Conservation (phyloP, 2,113 vertebrate genomes). For the Ailurus styani region DNA sequence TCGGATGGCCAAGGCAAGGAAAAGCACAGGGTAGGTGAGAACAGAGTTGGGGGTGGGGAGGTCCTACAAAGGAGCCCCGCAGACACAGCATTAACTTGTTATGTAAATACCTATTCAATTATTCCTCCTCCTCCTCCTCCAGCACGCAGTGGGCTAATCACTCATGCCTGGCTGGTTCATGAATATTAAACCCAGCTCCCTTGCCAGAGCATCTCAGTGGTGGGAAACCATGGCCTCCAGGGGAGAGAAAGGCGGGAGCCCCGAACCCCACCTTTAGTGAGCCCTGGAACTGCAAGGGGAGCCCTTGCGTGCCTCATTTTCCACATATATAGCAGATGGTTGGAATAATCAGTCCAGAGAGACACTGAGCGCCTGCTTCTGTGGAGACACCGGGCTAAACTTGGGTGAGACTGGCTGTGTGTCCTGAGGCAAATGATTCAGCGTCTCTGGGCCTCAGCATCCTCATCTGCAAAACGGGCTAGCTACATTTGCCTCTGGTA, state of each 20-base stretch:
- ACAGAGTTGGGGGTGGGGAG: not conserved
- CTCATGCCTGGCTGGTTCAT: conserved; percentile 59
- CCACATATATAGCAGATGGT: accelerated
- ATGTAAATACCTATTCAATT: conserved; percentile 70
- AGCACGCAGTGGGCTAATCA: conserved; percentile 55
- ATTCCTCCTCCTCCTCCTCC: conserved; percentile 41
- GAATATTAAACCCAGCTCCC: conserved; percentile 58
- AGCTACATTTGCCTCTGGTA: too few species aligned
- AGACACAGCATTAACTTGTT: conserved; percentile 58
- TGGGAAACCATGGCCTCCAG: not conserved
- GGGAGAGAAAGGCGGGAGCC: not conserved
- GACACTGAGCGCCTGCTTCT: not conserved
- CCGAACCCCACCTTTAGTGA: not conserved
- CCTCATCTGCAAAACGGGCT: not conserved
- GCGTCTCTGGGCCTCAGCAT: not conserved
- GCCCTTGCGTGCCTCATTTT: accelerated
- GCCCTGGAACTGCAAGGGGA: not conserved
- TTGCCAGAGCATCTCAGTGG: not conserved
- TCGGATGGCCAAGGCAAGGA: not conserved
- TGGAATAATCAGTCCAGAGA: not conserved
- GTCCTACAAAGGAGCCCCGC: not conserved
- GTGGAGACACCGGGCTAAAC: not conserved
- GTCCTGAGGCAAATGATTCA: not conserved
- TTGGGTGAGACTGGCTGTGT: not conserved
- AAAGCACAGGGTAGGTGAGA: not conserved